Percentiles rank a stretch among this genome's conserved stretches.
Evolutionary conservation across 2,797 vertebrate genomes (phyloP).

Genomic region (Mionectes olivaceus): DNA sequence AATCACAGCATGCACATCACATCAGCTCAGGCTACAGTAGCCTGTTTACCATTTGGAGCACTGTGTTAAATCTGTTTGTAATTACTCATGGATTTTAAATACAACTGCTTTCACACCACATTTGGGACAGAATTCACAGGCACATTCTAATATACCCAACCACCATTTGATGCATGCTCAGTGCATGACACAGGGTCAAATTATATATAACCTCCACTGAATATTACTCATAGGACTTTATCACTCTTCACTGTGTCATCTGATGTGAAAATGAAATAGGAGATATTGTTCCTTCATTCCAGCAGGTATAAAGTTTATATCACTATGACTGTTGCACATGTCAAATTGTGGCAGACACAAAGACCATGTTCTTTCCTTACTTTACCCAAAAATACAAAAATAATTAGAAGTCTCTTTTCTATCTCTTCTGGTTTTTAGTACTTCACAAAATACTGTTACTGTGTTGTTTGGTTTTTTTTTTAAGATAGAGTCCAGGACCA

Average conservation of each 20-base stretch:
- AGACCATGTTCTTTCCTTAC: neutral
- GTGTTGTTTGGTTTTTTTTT: neutral
- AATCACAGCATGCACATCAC: neutral
- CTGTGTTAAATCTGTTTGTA: neutral
- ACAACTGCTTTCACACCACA: neutral
- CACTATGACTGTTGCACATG: neutral
- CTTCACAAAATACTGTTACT: neutral
- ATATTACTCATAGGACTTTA: neutral
- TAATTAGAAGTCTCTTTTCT: neutral
- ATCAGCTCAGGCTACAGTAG: neutral
- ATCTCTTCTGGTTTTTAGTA: neutral
- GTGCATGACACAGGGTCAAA: neutral
- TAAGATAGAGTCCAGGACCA: neutral
- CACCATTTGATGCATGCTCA: neutral
- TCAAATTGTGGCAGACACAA: neutral
- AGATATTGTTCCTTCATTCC: neutral
- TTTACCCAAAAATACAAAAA: neutral
- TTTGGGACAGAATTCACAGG: neutral
- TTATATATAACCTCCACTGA: neutral
- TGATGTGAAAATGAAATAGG: neutral
- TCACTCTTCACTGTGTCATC: neutral
- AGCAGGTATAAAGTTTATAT: neutral
- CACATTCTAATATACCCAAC: neutral
- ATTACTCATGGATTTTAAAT: neutral
- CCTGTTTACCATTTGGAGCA: neutral